Evolutionary conservation across 2,888 invertebrate species (phyloP), one percentile per base, ranked within the genome.

Genomic region (Tryphoninae sp.): DNA sequence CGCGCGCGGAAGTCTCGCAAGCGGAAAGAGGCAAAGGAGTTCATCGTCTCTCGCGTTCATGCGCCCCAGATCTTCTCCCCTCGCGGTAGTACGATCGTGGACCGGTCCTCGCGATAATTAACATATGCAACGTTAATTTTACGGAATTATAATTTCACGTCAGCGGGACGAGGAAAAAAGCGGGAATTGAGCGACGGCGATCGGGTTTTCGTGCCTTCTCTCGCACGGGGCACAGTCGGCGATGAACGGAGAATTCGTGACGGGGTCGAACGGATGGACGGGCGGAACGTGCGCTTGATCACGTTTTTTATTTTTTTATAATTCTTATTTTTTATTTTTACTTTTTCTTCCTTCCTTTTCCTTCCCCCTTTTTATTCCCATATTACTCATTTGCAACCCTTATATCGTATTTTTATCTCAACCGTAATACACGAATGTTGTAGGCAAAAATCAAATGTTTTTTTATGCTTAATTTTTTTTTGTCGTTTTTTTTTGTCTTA

Each of bases 131-230:
- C 87, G 88, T 90, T 90, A 90, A 90, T 90, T 90, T 89, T 87
- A 89, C 90, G 88, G 89, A 89, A 90, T 90, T 88, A 88, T 89
- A 89, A 89, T 89, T 90, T 87, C 87, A 89, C 88, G 89, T 89
- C 89, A 88, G 83, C 40, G 75, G 45, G n/a, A 33, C 33, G 51
- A 45, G 16, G 42, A 64, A 53, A 13, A 19, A 55, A 55, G 19
- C 33, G 71, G 58, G 45, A 59, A 53, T 68, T 55, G 53, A 33
- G 61, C 55, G 49, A 67, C 67, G 13, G 45, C 45, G 45, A 45
- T 45, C 45, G 33, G 53, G 73, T 64, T 74, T 75, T 68, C 62
- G 76, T 67, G 53, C 62, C 9, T 16, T 62, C 45, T 75, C 42
- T 33, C 13, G 62, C 40, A 69, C 75, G 58, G 11, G 26, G 45